Base-by-base conservation (phyloP, 2,113 vertebrate genomes). In the Bothrops jararaca region DNA sequence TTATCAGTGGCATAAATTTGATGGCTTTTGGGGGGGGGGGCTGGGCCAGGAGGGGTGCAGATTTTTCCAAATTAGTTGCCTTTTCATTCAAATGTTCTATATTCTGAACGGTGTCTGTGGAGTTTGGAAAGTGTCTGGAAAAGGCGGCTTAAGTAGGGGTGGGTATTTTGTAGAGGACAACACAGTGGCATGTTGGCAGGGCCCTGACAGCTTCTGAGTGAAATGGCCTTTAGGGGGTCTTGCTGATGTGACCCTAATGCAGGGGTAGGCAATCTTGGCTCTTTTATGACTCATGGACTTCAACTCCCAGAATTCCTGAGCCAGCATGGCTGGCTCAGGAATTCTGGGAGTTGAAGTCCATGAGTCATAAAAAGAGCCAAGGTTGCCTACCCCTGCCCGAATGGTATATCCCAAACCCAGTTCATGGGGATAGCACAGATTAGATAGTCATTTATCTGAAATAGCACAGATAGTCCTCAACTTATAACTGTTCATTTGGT, bases 51-150 rank as follows among this genome's bases (percentile, higher is more conserved):
- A 64, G 3, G 60, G 52, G 96, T 97, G 97, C 94, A 95, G 95
- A 96, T 97, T 96, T 96, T 96, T 94, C 96, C 95, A 94, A 96
- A 95, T 93, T 69, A 93, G 92, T 92, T 88, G 91, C 93, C 92
- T 93, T 95, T 95, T 90, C 15, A 88, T 88, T 50, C 54, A 57
- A 89, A 42, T 34, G 92, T 53, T 88, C 56, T 24, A 24, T 89
- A 3, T 60, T 89, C 93, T n/a, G 48, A 89, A 87, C 7, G 4
- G 48, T 3, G 48, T 23, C 18, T 58, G 34, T 20, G n/a, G 90
- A 87, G 69, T 11, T n/a, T 60, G 42, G 64, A 56, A 89, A 86
- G 90, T 23, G 54, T 34, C 50, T n/a, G 48, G 48, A 34, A 42
- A 56, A 45, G 53, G 56, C 42, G 85, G 18, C 34, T 86, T 89